Conservation (phyloP, 2,888 invertebrate genomes). For the Ormia ochracea region DNA sequence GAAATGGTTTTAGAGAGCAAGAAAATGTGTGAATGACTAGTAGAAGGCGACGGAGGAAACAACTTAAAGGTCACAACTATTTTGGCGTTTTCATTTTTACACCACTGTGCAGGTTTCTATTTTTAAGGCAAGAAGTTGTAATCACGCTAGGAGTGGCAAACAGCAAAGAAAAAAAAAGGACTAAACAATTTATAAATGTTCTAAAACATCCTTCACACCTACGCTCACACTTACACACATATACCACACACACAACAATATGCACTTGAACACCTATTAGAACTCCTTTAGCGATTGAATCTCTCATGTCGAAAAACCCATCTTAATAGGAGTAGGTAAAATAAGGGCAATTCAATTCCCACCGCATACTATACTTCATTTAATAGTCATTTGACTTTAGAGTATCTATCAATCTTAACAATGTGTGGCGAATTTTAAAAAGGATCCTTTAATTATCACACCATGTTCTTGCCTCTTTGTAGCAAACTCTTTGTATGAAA, state of each 20-base stretch:
- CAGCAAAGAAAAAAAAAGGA: conserved; percentile 26
- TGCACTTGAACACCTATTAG: too few relatives aligned
- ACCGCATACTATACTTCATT: neutral
- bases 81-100: conserved; percentile 68
- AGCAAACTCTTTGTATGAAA: neutral
- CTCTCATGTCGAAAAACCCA: neutral
- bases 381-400: conserved; percentile 33
- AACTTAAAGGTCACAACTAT: too few relatives aligned
- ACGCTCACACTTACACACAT: neutral
- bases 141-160: conserved; percentile 57
- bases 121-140: neutral
- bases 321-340: conserved; percentile 38
- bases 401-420: conserved; percentile 68
- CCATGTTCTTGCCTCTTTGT: conserved; percentile 37
- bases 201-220: conserved; percentile 36
- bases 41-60: too few relatives aligned
- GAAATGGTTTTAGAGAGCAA: neutral
- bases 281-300: neutral
- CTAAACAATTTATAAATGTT: conserved; percentile 54
- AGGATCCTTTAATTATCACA: conserved; percentile 69
- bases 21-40: neutral
- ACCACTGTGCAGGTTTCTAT: conserved; percentile 54
- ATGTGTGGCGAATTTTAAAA: conserved; percentile 70
- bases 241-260: too few relatives aligned
- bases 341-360: neutral